Evolutionary conservation across 64 coral and sea anemone genomes (phyloP).

Genomic region (Dendronephthya gigantea): DNA sequence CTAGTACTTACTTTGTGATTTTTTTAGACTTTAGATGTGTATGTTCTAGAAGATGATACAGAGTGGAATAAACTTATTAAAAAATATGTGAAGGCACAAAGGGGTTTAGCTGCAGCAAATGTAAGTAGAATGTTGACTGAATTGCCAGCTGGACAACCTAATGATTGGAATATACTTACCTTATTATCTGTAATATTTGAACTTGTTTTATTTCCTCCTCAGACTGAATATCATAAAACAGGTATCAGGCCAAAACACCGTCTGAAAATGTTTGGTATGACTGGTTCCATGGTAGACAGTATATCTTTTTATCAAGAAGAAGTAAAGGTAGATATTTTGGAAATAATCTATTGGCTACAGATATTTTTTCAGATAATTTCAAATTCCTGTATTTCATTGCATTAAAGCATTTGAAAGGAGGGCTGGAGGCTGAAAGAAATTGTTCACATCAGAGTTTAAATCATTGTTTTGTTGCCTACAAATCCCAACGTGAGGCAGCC

Average conservation of each 20-base stretch:
- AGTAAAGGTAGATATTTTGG: not conserved
- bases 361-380: no score
- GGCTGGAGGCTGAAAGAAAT: not conserved
- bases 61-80: not conserved
- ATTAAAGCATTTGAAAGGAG: not conserved
- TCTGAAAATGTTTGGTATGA: not conserved
- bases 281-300: not conserved
- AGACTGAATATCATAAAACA: not conserved
- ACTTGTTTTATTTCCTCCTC: not conserved
- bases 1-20: no score
- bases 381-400: not conserved
- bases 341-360: no score
- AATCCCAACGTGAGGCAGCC: not conserved
- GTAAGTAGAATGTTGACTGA: not conserved
- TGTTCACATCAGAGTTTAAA: not conserved
- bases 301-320: not conserved
- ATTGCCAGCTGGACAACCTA: no score
- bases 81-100: not conserved
- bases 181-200: no score
- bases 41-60: not conserved
- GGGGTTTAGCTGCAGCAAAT: not conserved
- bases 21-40: not conserved
- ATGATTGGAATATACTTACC: no score
- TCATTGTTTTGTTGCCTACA: constrained; percentile 19
- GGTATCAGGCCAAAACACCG: not conserved